A percentile compares a stretch with the other conserved stretches of the same genome.
Conservation (phyloP, 2,113 vertebrate genomes). For the Pachyramphus minor region DNA sequence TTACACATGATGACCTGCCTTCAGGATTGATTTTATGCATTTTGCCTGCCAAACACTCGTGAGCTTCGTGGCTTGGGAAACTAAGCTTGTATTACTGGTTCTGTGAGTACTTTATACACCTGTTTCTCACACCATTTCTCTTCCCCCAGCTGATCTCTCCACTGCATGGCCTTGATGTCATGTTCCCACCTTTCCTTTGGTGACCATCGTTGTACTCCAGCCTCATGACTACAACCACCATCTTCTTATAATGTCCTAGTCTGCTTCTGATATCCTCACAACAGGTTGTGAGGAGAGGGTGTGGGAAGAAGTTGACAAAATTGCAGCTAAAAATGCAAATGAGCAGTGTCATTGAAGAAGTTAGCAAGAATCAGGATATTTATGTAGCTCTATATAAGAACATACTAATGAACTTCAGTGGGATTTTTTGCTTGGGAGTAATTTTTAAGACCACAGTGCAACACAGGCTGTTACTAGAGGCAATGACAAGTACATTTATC, state of each 20-base stretch:
- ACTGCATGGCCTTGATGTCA: fast-evolving
- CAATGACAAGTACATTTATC: neutral
- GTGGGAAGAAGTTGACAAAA: neutral
- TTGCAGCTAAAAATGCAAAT: neutral
- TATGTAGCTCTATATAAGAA: neutral
- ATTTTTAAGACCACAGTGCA: neutral
- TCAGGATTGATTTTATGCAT: neutral
- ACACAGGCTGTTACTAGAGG: neutral
- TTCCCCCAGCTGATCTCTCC: neutral
- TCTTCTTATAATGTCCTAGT: neutral
- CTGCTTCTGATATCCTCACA: neutral
- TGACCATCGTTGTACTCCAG: neutral
- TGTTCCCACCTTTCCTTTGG: neutral
- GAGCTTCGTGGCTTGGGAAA: neutral
- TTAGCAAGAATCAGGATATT: neutral
- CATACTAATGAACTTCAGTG: neutral
- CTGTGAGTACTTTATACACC: neutral
- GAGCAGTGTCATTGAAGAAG: neutral
- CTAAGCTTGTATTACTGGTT: neutral
- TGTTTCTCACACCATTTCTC: neutral
- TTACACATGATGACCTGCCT: neutral
- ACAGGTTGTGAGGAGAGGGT: neutral
- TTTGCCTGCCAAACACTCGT: neutral
- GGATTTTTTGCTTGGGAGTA: neutral
- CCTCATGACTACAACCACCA: fast-evolving